Base-by-base conservation (phyloP, 2,113 vertebrate genomes). In the Gasterosteus aculeatus region DNA sequence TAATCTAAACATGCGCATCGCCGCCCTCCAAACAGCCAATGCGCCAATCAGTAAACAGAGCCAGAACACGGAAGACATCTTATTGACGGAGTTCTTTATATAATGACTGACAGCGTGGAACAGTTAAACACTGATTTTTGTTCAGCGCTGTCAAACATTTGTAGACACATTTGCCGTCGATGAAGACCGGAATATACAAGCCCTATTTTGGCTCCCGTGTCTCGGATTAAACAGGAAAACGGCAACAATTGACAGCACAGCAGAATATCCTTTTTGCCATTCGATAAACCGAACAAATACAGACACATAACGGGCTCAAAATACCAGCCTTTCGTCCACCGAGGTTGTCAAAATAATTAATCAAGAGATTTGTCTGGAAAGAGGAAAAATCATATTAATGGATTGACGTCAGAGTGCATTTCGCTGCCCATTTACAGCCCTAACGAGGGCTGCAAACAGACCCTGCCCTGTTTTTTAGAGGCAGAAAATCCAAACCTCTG, bases 81-180 rank as follows among this genome's bases (percentile, higher is more conserved):
- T 81, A 78, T 80, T 78, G 78, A 84, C 87, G 76, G 51, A 67
- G 75, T 76, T 11, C 75, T 88, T 87, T 88, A 60, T 83, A 44
- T 63, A 70, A 73, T 86, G 87, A 91, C 68, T 89, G 91, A 85
- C 84, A 88, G 85, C 70, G 60, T 73, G 80, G 31, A 70, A 86
- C 87, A 74, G 78, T 83, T 73, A 76, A 86, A 87, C 77, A 87
- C 84, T 83, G 69, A 83, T 86, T 90, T 87, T 82, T 75, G 89
- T 85, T 83, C 81, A 83, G 81, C 63, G 71, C 85, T 83, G 84
- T 90, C 89, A 90, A 82, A 86, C 79, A 86, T 71, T 81, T 85
- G 72, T 82, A 86, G 85, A 89, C 83, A 79, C 33, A 7, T 76
- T 69, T 54, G 62, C 72, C 60, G 72, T 78, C 70, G 78, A 68